phyloP scores from a whole-genome alignment of 2,113 vertebrate genomes.

The Phoxinus phoxinus region DNA sequence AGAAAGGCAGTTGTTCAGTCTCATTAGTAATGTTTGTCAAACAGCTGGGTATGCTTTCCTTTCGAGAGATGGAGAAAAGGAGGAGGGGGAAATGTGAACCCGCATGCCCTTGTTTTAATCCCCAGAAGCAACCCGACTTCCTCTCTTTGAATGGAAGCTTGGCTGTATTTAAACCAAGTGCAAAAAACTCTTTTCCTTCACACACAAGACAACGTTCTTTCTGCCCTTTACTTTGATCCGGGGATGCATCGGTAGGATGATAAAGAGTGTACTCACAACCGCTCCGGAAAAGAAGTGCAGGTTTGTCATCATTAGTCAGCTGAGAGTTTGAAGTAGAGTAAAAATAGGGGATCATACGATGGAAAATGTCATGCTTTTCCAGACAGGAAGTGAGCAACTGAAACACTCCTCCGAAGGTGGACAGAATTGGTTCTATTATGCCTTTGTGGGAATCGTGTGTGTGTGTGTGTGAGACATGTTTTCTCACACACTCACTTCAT shows the following conservation, averaged over 20 bases:
- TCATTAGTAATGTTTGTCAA: constrained; percentile 68
- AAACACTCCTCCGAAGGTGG: constrained; percentile 37
- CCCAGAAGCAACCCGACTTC: constrained; percentile 30
- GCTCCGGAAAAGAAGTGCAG: neutral
- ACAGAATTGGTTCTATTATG: constrained; percentile 7
- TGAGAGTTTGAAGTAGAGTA: neutral
- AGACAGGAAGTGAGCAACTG: constrained; percentile 46
- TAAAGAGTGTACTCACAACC: neutral
- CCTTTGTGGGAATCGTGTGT: neutral
- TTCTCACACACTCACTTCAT: constrained; percentile 47
- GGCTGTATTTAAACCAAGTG: constrained; percentile 3
- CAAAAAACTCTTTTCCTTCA: constrained; percentile 16
- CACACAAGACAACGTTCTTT: neutral
- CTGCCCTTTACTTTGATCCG: neutral
- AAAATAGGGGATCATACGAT: constrained; percentile 37
- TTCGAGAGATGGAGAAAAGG: constrained; percentile 41
- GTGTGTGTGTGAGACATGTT: constrained; percentile 13
- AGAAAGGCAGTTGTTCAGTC: constrained; percentile 57
- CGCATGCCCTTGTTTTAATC: constrained; percentile 42
- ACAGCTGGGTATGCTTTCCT: constrained; percentile 72
- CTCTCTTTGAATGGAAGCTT: constrained; percentile 38
- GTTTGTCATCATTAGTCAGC: constrained; percentile 49
- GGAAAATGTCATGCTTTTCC: constrained; percentile 42
- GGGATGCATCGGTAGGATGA: neutral
- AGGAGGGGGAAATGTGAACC: constrained; percentile 21